Conservation (phyloP, 2,113 vertebrate genomes). For the Rhinoderma darwinii region DNA sequence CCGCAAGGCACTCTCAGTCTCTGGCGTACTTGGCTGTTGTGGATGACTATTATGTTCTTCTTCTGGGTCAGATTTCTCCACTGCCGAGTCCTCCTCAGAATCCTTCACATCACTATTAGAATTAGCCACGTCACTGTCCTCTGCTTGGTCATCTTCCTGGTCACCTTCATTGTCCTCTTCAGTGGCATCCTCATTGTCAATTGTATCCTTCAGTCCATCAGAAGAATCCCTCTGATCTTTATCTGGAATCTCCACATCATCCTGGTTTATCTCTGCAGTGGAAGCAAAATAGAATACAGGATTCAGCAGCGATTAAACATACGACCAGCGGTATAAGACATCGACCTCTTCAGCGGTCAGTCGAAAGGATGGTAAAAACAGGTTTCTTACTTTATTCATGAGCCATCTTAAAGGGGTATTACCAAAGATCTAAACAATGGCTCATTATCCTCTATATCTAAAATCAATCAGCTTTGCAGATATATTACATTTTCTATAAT, state of each 20-base stretch:
- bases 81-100: constrained; percentile 69
- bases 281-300: constrained; percentile 37
- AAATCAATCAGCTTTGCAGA: too few relatives aligned
- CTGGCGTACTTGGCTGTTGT: constrained; percentile 55
- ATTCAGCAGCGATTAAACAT: background rate
- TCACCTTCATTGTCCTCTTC: constrained; percentile 58
- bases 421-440: too few relatives aligned
- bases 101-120: constrained; percentile 60
- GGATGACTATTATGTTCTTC: constrained; percentile 54
- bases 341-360: too few relatives aligned
- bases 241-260: constrained; percentile 62
- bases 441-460: too few relatives aligned
- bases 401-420: too few relatives aligned
- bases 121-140: constrained; percentile 54
- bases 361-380: too few relatives aligned
- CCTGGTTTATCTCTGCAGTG: constrained; percentile 66
- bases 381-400: too few relatives aligned
- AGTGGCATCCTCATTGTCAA: constrained; percentile 67
- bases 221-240: constrained; percentile 66
- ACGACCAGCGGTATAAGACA: too few relatives aligned
- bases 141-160: background rate
- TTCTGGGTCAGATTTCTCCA: constrained; percentile 69
- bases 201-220: constrained; percentile 66
- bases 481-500: too few relatives aligned
- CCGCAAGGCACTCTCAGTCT: constrained; percentile 71